Base-by-base conservation (phyloP, 1,140 invertebrate species). In the Sipha flava region DNA sequence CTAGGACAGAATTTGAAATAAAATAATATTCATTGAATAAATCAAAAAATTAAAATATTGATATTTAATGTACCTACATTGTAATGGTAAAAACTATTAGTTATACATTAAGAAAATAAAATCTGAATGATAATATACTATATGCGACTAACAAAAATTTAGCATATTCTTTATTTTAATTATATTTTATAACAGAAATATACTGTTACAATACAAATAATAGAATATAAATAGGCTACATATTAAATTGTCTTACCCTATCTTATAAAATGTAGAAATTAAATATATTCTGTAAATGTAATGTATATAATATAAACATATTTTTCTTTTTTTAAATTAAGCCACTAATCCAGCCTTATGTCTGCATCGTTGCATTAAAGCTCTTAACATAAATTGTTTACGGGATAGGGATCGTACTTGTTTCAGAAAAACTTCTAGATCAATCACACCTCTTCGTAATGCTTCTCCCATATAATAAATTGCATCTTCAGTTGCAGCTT, bases 391-490 rank as follows among this genome's bases (percentile, higher is more conserved):
- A 84, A 99, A 99, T 87, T 99, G 98, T 85, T 93, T 93, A 80
- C 97, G 90, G 1, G 97, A 98, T 66, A 99, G 87, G 81, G 94
- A 92, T 81, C 98, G 91, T 1, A 99, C 95, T 89, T 98, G 95
- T 87, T 98, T 98, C 79, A 99, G 88, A 88, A 98, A 99, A 57
- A 94, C 92, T 84, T 99, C 97, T 82, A 99, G 86, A 87, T 98
- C 96, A 84, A 99, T 95, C 4, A 97, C 94, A 79, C 94, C 93
- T 83, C 93, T 92, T 81, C 96, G 88, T 72, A 99, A 86, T 29
- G 95, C 97, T 88, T 99, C 96, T n/a, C 95, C 96, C 84, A 99
- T 91, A 86, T 97, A 98, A 86, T 99, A 99, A 83, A 99, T 98
- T 72, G 96, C 94, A 89, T 99, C 98, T 88, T 99, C 97, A 66